These are phyloP conservation scores for Prolemur simus DNA, from an alignment of 2,113 vertebrate species.

Conservation along the genomic window DNA sequence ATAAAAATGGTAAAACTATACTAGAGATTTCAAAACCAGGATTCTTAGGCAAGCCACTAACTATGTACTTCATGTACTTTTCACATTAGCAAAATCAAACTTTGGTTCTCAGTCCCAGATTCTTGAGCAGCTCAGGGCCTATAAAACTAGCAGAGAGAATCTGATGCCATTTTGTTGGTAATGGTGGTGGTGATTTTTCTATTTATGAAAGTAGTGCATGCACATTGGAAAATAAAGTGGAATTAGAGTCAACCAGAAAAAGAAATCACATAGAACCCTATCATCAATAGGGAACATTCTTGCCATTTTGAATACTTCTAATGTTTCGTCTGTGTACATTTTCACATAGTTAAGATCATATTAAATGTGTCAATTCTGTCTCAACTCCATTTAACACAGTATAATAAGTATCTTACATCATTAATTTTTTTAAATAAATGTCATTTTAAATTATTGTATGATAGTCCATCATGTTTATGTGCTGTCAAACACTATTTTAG, in stretches of 20 bases:
- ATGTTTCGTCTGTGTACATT: neutral
- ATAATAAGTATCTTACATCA: neutral
- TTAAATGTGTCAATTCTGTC: neutral
- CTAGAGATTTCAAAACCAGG: neutral
- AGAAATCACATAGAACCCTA: neutral
- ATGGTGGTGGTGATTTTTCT: neutral
- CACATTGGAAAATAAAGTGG: neutral
- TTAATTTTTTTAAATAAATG: neutral
- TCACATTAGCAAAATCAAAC: neutral
- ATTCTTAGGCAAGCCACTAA: neutral
- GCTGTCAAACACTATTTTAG: neutral
- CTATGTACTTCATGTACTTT: neutral
- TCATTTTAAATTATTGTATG: neutral
- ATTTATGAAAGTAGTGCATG: neutral
- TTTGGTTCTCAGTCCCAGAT: neutral
- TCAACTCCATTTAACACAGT: neutral
- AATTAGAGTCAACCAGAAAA: neutral
- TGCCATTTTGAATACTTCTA: neutral
- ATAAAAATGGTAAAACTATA: neutral
- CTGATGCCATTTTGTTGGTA: neutral
- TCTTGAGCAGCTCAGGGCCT: neutral
- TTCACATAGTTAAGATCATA: neutral
- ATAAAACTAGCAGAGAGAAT: neutral
- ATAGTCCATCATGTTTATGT: neutral
- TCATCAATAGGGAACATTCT: neutral